These are phyloP conservation scores for Austrofundulus limnaeus DNA, from an alignment of 2,113 vertebrate genomes.

Conservation along the genomic window DNA sequence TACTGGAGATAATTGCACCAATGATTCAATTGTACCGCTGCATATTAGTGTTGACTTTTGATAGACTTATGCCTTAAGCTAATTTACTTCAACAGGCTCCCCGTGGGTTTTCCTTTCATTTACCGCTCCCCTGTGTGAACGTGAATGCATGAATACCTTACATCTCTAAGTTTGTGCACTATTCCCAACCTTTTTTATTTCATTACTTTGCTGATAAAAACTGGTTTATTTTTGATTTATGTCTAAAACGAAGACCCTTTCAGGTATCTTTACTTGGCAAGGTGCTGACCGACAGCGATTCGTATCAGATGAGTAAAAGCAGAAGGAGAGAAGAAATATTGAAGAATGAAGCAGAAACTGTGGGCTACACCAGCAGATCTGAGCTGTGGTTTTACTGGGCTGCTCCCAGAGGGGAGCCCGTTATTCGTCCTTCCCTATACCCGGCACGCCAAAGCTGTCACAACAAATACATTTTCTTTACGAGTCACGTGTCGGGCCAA, in stretches of 20 bases:
- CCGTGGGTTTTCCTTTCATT: conserved; percentile 39
- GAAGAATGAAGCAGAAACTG: conserved; percentile 32
- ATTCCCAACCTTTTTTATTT: conserved; percentile 19
- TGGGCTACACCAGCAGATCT: conserved; percentile 27
- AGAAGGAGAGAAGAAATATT: conserved; percentile 32
- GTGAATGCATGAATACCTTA: conserved; percentile 18
- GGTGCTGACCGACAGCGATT: conserved; percentile 16
- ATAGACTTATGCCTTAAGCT: conserved; percentile 57
- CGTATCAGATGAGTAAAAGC: conserved; percentile 1
- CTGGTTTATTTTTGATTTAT: not conserved
- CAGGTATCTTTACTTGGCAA: conserved; percentile 18
- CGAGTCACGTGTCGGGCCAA: conserved; percentile 30
- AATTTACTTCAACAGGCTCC: conserved; percentile 59
- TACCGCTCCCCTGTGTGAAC: conserved; percentile 27
- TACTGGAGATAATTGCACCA: conserved; percentile 52
- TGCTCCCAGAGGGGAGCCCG: conserved; percentile 36
- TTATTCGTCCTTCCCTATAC: conserved; percentile 37
- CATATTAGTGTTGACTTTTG: conserved; percentile 55
- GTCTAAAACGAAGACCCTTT: not conserved
- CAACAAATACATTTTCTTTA: conserved; percentile 48
- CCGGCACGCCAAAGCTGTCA: conserved; percentile 43
- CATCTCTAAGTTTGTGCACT: conserved; percentile 5
- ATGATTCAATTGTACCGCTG: conserved; percentile 51
- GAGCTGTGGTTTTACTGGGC: conserved; percentile 32
- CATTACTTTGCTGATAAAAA: not conserved